phyloP scores from a whole-genome alignment of 2,113 vertebrate species.

The Zapus hudsonius region DNA sequence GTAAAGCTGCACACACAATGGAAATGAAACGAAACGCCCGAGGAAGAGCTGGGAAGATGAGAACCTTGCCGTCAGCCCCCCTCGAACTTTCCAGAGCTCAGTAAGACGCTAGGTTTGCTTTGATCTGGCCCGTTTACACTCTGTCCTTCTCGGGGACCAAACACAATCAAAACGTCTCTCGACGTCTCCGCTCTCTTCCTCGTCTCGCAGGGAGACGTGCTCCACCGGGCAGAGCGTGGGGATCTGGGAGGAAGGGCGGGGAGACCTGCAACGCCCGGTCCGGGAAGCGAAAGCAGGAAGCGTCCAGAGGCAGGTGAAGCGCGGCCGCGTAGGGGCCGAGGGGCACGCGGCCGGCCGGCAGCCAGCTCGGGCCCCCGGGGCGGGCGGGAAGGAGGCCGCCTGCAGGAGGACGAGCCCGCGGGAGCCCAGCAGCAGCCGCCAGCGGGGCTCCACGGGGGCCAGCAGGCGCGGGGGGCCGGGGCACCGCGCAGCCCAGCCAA shows the following conservation, averaged over 20 bases:
- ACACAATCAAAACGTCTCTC: background rate
- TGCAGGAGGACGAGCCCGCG: background rate
- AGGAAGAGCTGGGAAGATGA: background rate
- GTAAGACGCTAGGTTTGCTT: background rate
- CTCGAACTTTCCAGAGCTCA: background rate
- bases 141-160: background rate
- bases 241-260: too few species aligned
- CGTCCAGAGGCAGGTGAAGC: background rate
- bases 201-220: background rate
- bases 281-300: background rate
- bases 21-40: background rate
- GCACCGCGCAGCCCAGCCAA: background rate
- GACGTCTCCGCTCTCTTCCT: background rate
- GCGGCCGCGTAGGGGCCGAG: background rate
- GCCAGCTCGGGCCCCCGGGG: background rate
- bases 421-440: rapidly evolving
- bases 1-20: background rate
- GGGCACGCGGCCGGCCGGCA: too few species aligned
- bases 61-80: background rate
- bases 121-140: background rate
- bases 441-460: background rate
- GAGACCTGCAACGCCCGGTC: too few species aligned
- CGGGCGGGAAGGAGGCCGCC: background rate
- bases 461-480: background rate
- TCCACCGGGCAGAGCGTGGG: background rate